Base-by-base conservation (phyloP, 2,797 vertebrate species). In the Myotis vivesi region DNA sequence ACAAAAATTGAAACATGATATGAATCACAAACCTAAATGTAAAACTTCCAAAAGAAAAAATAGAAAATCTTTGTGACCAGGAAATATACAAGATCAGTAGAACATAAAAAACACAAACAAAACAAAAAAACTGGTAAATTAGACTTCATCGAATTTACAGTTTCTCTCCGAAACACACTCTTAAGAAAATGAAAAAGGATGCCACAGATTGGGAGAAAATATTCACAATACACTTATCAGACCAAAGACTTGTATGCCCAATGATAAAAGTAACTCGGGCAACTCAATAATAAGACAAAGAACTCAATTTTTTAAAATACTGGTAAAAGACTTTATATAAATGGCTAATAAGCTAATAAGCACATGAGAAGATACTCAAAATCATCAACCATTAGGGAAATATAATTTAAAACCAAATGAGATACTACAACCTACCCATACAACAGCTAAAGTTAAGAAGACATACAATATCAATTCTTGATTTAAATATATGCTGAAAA, bases 361-460 rank as follows among this genome's bases (percentile, higher is more conserved):
- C 13, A 82, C 28, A 87, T 30, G 36, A 62, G 92, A 96, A 59
- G n/a, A 96, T 72, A 36, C 38, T 64, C 66, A 64, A 95, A 94
- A 90, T 72, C 66, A 85, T 44, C 36, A 87, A 53, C 28, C 76
- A 72, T 13, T 5, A 90, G 8, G 49, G 15, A 79, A 94, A 85
- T 33, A 89, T 12, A 81, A 75, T 93, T 79, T 77, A 93, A 96
- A 96, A 82, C n/a, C 68, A 85, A 90, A 91, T 49, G 36, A 91
- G 33, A 80, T 30, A 82, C 28, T 51, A 73, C 20, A 12, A 77
- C 23, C 87, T 28, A 84, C 4, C 33, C n/a, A 57, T 0, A 51
- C 6, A 38, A 44, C 4, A 3, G n/a, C 19, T 59, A 30, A 87
- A 41, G 8, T 64, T 89, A 75, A 80, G 93, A 91, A 83, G 41